Conservation (phyloP, 2,113 vertebrate species). For the Solea solea region DNA sequence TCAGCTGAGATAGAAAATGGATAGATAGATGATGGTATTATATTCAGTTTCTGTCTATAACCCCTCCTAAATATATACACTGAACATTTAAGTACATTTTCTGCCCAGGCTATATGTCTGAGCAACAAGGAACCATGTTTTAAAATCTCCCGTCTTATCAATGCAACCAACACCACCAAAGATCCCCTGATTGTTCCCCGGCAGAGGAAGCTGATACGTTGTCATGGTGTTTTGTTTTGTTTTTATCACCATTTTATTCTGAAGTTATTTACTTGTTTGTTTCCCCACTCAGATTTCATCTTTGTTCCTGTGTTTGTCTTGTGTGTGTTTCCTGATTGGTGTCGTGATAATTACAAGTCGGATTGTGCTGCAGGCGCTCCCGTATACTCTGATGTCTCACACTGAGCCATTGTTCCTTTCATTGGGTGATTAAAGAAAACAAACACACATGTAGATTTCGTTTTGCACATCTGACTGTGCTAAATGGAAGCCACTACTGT, state of each 20-base stretch:
- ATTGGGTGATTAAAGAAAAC: constrained; percentile 70
- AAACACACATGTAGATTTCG: constrained; percentile 39
- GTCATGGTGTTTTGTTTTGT: constrained; percentile 47
- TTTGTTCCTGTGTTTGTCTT: constrained; percentile 67
- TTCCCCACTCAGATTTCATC: constrained; percentile 34
- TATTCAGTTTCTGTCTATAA: too few species aligned
- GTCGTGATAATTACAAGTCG: constrained; percentile 71
- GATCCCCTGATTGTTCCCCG: constrained; percentile 44
- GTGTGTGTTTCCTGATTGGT: constrained; percentile 65
- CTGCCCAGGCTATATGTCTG: constrained; percentile 18
- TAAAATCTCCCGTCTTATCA: constrained; percentile 52
- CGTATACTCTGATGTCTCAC: constrained; percentile 58
- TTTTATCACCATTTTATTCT: constrained; percentile 17
- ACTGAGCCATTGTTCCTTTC: constrained; percentile 66
- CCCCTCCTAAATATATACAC: too few species aligned
- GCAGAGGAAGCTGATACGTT: constrained; percentile 51
- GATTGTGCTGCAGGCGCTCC: constrained; percentile 60
- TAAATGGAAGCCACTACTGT: constrained; percentile 36
- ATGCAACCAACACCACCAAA: constrained; percentile 47
- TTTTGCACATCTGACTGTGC: constrained; percentile 44
- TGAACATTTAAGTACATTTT: background rate
- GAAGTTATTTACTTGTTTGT: constrained; percentile 64
- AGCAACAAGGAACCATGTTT: constrained; percentile 21
- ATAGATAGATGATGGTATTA: too few species aligned
- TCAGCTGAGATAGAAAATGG: too few species aligned